Evolutionary conservation across 2,888 invertebrate genomes (phyloP).

Genomic region (Chorisops tibialis): DNA sequence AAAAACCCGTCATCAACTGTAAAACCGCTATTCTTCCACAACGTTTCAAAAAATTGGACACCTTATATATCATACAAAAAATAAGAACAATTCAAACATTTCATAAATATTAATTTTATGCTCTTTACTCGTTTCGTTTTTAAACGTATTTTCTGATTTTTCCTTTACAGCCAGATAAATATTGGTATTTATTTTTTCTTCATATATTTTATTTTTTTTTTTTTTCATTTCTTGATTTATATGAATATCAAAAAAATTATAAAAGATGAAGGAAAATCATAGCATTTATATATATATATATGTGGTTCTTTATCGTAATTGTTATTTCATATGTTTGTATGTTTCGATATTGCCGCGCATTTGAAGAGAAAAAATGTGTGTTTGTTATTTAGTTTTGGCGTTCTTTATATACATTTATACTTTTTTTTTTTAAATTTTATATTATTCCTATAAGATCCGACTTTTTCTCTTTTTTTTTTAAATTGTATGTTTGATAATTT

Average conservation of each 20-base stretch:
- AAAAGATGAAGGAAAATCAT: slow-evolving; percentile 7
- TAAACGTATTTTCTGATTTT: neutral
- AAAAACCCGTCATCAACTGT: no score
- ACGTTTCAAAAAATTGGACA: no score
- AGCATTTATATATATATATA: neutral
- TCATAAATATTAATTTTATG: neutral
- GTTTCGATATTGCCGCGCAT: neutral
- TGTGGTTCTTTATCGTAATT: slow-evolving; percentile 6
- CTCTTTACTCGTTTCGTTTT: neutral
- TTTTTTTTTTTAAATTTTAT: no score
- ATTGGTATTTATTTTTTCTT: slow-evolving; percentile 6
- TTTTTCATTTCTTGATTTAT: slow-evolving; percentile 7
- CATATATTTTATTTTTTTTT: neutral
- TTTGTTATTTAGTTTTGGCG: no score
- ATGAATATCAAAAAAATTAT: slow-evolving; percentile 19
- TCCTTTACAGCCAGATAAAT: slow-evolving; percentile 20
- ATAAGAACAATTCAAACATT: neutral
- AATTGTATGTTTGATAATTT: neutral
- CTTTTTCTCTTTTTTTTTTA: slow-evolving; percentile 4
- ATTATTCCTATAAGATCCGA: no score
- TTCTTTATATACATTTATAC: no score
- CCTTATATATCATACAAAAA: no score
- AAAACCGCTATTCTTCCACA: no score
- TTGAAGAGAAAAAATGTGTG: no score
- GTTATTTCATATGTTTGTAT: slow-evolving; percentile 6